These are phyloP conservation scores for Morpho achilles DNA, from an alignment of 2,888 invertebrate species.

Conservation along the genomic window DNA sequence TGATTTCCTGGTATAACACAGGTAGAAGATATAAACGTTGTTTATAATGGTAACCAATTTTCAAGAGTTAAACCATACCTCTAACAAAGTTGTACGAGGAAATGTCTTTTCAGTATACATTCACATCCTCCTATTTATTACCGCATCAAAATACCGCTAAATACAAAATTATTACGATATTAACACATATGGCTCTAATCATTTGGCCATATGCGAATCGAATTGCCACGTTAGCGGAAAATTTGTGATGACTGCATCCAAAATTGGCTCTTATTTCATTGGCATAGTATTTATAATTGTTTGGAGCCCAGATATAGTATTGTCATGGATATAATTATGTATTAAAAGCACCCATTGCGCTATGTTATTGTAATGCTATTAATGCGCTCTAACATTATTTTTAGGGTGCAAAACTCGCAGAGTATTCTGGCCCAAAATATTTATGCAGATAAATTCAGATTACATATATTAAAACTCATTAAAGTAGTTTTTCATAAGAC, in stretches of 20 bases:
- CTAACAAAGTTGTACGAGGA: no score
- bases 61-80: no score
- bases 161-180: slow-evolving; percentile 24
- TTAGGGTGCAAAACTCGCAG: no score
- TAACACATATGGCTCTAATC: slow-evolving; percentile 38
- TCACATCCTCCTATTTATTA: slow-evolving; percentile 4
- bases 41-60: no score
- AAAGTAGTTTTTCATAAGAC: no score
- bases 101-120: no score
- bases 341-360: slow-evolving; percentile 34
- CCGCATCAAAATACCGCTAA: slow-evolving; percentile 5
- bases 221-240: slow-evolving; percentile 35
- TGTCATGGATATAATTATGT: slow-evolving; percentile 34
- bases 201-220: slow-evolving; percentile 38
- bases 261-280: slow-evolving; percentile 12
- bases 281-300: slow-evolving; percentile 14
- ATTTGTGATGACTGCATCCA: slow-evolving; percentile 9
- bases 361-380: slow-evolving; percentile 16
- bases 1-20: no score
- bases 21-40: no score
- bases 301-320: slow-evolving; percentile 2
- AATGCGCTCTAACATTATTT: no score
- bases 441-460: no score
- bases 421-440: no score
- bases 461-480: no score